Evolutionary conservation across 2,113 vertebrate species (phyloP).

Genomic region (Morone chrysops): DNA sequence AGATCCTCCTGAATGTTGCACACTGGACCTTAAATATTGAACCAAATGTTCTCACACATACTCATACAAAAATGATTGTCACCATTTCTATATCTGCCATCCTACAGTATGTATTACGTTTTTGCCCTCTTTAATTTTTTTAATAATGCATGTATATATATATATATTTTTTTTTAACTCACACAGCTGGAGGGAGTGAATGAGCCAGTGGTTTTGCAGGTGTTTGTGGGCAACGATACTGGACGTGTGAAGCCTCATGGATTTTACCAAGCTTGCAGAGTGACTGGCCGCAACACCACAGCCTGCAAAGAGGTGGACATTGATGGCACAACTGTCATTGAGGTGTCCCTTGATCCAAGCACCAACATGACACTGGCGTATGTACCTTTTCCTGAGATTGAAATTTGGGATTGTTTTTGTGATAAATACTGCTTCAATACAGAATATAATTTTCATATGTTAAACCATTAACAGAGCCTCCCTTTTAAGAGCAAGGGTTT

Average conservation of each 20-base stretch:
- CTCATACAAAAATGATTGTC: neutral
- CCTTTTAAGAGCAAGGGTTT: neutral
- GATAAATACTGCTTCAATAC: neutral
- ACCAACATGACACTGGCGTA: constrained; percentile 97
- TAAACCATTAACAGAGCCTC: neutral
- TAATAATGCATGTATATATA: neutral
- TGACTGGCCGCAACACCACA: constrained; percentile 97
- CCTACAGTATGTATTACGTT: neutral
- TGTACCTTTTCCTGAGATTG: constrained; percentile 68
- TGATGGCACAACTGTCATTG: constrained; percentile 97
- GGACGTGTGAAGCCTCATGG: constrained; percentile 98
- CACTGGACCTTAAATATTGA: too few species aligned
- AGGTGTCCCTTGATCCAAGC: constrained; percentile 94
- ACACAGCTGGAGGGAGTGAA: constrained; percentile 94
- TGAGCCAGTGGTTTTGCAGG: constrained; percentile 93
- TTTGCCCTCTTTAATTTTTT: neutral
- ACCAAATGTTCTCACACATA: too few species aligned
- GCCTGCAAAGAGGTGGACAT: constrained; percentile 98
- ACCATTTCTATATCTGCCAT: neutral
- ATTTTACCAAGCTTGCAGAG: constrained; percentile 98
- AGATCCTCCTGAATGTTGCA: too few species aligned
- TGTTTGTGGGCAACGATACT: constrained; percentile 95
- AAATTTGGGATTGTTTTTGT: constrained; percentile 14
- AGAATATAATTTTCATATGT: neutral
- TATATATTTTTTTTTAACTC: constrained; percentile 18